Conservation (phyloP, 2,888 invertebrate species). For the Oscheius sp. region DNA sequence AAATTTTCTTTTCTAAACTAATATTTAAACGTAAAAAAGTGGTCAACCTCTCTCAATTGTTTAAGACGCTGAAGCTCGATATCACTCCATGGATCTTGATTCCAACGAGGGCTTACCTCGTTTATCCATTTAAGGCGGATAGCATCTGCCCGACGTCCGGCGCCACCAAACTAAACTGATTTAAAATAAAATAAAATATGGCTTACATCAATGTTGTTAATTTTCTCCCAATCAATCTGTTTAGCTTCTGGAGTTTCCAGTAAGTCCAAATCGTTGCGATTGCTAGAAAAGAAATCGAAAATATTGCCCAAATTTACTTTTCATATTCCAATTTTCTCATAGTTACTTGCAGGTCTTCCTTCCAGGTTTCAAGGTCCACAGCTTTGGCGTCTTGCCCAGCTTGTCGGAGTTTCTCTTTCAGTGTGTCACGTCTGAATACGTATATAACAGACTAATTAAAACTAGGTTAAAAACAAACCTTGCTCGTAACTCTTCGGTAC, state of each 20-base stretch:
- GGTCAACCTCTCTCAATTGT: conserved; percentile 37
- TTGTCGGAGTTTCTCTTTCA: conserved; percentile 28
- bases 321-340: conserved; percentile 37
- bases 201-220: conserved; percentile 45
- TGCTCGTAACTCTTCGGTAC: conserved; percentile 35
- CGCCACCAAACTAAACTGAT: conserved; percentile 72
- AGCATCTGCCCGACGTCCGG: conserved; percentile 66
- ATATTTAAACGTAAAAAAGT: neutral
- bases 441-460: neutral
- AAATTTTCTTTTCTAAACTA: conserved; percentile 34
- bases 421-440: conserved; percentile 35
- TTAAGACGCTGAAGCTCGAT: conserved; percentile 55
- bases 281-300: neutral
- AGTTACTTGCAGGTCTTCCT: conserved; percentile 29
- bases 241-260: conserved; percentile 32
- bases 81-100: conserved; percentile 64
- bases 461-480: conserved; percentile 24
- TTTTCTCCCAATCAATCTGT: conserved; percentile 57
- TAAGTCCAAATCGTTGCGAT: neutral
- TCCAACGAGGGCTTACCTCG: conserved; percentile 73
- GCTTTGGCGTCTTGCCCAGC: conserved; percentile 20
- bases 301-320: conserved; percentile 13
- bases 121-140: conserved; percentile 74
- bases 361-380: conserved; percentile 37
- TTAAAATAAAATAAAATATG: neutral